These are phyloP conservation scores for Phocoena sinus DNA, from an alignment of 2,113 vertebrate species.

Conservation along the genomic window DNA sequence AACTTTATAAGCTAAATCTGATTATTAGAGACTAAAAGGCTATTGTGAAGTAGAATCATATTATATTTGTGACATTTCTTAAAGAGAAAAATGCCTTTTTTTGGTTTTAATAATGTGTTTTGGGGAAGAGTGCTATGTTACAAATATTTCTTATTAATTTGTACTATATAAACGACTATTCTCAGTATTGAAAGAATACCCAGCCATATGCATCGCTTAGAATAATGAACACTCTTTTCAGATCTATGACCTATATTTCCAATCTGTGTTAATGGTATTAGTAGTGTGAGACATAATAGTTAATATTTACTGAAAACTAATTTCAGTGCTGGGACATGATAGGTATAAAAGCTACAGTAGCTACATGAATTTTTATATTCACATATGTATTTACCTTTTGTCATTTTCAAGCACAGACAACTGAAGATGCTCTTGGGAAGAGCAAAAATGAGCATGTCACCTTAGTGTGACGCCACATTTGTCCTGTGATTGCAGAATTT, in stretches of 20 bases:
- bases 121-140: neutral
- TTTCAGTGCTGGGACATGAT: neutral
- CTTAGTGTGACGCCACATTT: neutral
- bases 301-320: constrained; percentile 48
- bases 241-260: constrained; percentile 1
- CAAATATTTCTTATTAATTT: constrained; percentile 23
- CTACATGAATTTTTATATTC: constrained; percentile 7
- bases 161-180: neutral
- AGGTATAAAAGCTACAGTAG: neutral
- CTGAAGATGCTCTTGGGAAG: constrained; percentile 43
- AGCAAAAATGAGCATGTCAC: constrained; percentile 60
- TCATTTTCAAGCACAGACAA: constrained; percentile 48
- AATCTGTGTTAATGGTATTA: neutral
- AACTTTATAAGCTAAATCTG: neutral
- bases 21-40: neutral
- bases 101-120: constrained; percentile 20
- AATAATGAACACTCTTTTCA: constrained; percentile 21
- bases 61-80: constrained; percentile 19
- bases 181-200: neutral
- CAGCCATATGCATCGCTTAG: neutral
- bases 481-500: neutral
- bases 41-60: neutral
- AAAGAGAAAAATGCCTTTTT: neutral
- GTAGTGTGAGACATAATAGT: neutral
- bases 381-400: constrained; percentile 48